These are phyloP conservation scores for Philopedon plagiatum DNA, from an alignment of 2,888 invertebrate genomes.

Conservation along the genomic window DNA sequence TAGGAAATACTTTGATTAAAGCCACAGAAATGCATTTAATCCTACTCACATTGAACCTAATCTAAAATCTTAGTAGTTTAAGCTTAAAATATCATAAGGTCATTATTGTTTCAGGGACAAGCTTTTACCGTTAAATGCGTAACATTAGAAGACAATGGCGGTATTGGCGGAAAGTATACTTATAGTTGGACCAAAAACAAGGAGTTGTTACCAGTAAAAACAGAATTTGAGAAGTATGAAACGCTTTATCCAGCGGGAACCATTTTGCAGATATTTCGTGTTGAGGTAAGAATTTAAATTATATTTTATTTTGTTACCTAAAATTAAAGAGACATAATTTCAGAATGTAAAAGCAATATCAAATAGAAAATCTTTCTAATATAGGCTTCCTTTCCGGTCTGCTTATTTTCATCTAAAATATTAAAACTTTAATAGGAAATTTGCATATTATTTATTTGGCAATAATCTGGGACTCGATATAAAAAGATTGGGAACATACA, in stretches of 20 bases:
- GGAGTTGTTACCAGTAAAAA: conserved; percentile 79
- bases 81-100: too few species aligned
- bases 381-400: too few species aligned
- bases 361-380: too few species aligned
- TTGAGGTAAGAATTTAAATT: conserved; percentile 78
- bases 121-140: conserved; percentile 81
- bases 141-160: conserved; percentile 75
- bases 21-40: too few species aligned
- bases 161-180: conserved; percentile 77
- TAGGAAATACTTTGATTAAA: too few species aligned
- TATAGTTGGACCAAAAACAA: conserved; percentile 89
- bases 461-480: too few species aligned
- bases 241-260: conserved; percentile 88
- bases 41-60: too few species aligned
- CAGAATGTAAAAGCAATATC: neutral
- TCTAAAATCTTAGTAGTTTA: too few species aligned
- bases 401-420: too few species aligned
- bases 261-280: conserved; percentile 83
- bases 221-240: conserved; percentile 86
- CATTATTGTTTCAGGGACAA: conserved; percentile 73
- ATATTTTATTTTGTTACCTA: neutral
- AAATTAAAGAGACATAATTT: neutral
- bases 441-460: too few species aligned
- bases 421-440: too few species aligned
- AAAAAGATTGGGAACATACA: too few species aligned